Conservation (phyloP, 2,888 invertebrate genomes). For the Epinotia ramella region DNA sequence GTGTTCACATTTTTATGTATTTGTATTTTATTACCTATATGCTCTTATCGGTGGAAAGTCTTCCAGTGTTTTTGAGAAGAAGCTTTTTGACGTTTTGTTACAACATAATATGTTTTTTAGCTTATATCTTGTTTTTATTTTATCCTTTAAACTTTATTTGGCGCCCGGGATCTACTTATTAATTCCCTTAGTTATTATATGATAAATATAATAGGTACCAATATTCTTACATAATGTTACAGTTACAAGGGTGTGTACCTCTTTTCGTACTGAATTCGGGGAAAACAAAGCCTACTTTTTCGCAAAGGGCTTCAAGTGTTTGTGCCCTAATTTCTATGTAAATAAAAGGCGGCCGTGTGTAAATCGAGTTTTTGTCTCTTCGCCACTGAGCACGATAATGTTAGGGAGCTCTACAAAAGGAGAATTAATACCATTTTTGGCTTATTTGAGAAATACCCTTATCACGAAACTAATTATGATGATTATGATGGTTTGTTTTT, state of each 20-base stretch:
- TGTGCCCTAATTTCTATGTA: neutral
- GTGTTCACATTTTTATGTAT: neutral
- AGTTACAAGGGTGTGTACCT: neutral
- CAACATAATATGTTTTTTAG: neutral
- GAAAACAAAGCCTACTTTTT: slow-evolving; percentile 1
- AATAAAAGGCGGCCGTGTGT: neutral
- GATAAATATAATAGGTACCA: no score
- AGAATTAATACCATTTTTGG: neutral
- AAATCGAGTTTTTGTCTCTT: neutral
- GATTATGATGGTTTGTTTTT: no score
- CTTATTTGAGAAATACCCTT: no score
- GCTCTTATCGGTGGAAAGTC: neutral
- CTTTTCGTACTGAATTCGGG: neutral
- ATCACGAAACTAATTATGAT: no score
- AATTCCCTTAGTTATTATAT: no score
- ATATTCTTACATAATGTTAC: neutral
- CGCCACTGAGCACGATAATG: neutral
- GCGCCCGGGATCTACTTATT: neutral
- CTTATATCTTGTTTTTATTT: neutral
- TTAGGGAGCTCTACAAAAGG: neutral
- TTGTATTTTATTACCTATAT: no score
- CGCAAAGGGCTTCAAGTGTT: neutral
- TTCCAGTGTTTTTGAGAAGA: neutral
- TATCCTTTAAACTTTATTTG: neutral
- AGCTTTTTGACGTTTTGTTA: neutral